Conservation (phyloP, 2,797 vertebrate species). For the Danio choprae region DNA sequence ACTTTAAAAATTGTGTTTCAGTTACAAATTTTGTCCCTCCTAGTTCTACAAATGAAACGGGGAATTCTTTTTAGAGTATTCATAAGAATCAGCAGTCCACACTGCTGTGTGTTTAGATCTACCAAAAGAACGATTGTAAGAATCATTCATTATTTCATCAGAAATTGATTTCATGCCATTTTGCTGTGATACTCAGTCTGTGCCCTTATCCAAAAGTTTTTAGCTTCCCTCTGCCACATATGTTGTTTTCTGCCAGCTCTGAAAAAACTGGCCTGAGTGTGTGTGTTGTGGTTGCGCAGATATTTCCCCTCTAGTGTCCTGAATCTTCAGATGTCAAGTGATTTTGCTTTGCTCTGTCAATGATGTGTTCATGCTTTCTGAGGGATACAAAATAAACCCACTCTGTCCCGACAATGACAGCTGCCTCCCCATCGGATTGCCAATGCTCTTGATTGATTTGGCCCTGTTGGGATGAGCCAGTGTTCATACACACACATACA, state of each 20-base stretch:
- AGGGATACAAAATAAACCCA: neutral
- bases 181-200: neutral
- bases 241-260: neutral
- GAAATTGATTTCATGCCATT: neutral
- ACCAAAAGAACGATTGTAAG: neutral
- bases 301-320: constrained; percentile 1
- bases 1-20: neutral
- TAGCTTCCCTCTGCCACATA: constrained; percentile 15
- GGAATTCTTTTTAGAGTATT: neutral
- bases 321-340: constrained; percentile 18
- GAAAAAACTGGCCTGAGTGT: neutral
- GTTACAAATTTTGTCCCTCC: neutral
- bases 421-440: neutral
- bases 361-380: constrained; percentile 28
- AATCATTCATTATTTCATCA: neutral
- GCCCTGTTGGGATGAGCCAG: neutral
- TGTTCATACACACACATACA: neutral
- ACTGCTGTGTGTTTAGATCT: neutral
- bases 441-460: constrained; percentile 31
- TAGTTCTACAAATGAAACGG: neutral
- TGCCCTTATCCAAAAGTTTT: neutral
- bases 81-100: neutral
- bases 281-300: constrained; percentile 16
- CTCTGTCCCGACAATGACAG: neutral
- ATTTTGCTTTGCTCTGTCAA: constrained; percentile 17